Conservation (phyloP, 2,888 invertebrate genomes). For the Germaria angustata region DNA sequence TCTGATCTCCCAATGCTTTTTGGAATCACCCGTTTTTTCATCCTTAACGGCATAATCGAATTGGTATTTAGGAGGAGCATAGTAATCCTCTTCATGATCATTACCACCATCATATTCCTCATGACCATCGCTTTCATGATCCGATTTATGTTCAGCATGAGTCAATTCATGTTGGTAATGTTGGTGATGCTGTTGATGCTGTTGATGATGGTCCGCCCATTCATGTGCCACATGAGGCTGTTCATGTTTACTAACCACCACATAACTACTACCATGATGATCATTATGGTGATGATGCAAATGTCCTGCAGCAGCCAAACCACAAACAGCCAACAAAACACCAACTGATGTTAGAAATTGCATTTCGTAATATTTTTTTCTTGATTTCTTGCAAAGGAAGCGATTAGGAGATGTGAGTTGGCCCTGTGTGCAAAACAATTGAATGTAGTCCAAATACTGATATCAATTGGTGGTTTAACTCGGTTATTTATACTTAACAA, state of each 20-base stretch:
- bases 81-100: conserved; percentile 55
- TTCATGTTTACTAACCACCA: conserved; percentile 73
- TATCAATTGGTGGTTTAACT: conserved; percentile 62
- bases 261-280: conserved; percentile 72
- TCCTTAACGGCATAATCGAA: conserved; percentile 80
- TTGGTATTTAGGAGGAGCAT: conserved; percentile 76
- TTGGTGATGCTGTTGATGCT: no score
- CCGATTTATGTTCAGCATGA: conserved; percentile 51
- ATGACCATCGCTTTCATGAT: conserved; percentile 66
- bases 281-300: conserved; percentile 66
- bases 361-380: conserved; percentile 38
- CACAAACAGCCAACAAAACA: conserved; percentile 59
- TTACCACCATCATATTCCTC: conserved; percentile 46
- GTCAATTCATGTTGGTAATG: no score
- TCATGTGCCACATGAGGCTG: conserved; percentile 59
- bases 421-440: conserved; percentile 50
- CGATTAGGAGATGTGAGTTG: conserved; percentile 6
- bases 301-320: conserved; percentile 67
- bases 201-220: conserved; percentile 40
- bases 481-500: conserved; percentile 66
- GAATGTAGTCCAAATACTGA: conserved; percentile 64
- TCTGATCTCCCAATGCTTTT: conserved; percentile 79
- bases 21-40: conserved; percentile 79
- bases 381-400: conserved; percentile 8
- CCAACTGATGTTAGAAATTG: conserved; percentile 46